Evolutionary conservation across 2,797 vertebrate species (phyloP).

Genomic region (Pipistrellus pygmaeus): DNA sequence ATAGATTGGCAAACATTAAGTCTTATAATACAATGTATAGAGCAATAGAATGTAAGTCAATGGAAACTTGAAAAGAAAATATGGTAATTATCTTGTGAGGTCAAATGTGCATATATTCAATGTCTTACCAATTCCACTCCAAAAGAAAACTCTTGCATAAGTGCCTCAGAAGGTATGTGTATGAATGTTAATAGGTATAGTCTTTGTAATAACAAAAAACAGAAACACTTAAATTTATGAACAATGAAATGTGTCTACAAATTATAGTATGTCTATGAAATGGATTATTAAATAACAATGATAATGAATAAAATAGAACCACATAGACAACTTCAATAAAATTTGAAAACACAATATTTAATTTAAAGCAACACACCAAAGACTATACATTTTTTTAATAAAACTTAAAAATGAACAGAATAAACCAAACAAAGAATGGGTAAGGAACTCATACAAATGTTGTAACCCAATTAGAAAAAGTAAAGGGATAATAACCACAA

Average conservation of each 20-base stretch:
- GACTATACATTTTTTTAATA: not conserved
- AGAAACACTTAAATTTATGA: not conserved
- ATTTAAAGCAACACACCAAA: not conserved
- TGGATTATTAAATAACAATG: not conserved
- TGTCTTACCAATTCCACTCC: not conserved
- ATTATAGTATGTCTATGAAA: not conserved
- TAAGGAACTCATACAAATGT: not conserved
- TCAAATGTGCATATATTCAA: not conserved
- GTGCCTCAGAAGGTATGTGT: slow-evolving; percentile 19
- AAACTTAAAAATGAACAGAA: slow-evolving; percentile 39
- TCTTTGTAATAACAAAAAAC: not conserved
- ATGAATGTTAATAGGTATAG: not conserved
- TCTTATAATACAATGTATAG: not conserved
- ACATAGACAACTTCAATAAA: not conserved
- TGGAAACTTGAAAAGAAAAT: not conserved
- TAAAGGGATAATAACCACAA: slow-evolving; percentile 3
- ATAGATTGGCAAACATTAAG: not conserved
- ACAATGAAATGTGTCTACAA: not conserved
- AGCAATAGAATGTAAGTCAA: not conserved
- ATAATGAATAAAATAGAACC: not conserved
- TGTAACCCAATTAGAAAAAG: not conserved
- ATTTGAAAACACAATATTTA: slow-evolving; percentile 7
- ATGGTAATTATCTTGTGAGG: slow-evolving; percentile 40
- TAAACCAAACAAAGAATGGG: not conserved
- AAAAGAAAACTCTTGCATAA: not conserved